phyloP scores from a whole-genome alignment of 2,888 invertebrate species.

The Ectobius pallidus region DNA sequence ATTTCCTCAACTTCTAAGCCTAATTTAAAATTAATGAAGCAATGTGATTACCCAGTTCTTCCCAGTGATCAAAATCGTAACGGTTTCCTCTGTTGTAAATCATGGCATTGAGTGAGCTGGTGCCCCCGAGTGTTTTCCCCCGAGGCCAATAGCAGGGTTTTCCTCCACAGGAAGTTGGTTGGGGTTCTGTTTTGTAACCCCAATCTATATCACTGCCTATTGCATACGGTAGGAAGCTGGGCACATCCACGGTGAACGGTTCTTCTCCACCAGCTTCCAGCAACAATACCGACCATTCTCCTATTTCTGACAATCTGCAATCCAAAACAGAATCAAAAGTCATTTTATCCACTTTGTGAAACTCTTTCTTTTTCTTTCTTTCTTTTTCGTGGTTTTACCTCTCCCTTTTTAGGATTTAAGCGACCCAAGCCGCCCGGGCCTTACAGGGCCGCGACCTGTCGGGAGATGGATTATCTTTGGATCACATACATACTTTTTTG shows the following conservation, averaged over 20 bases:
- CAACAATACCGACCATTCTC: not conserved
- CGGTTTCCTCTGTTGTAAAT: not conserved
- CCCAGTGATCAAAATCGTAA: conserved; percentile 1
- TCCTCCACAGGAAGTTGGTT: not conserved
- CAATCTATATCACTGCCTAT: not conserved
- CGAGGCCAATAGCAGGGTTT: not conserved
- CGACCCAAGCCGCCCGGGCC: too few species aligned
- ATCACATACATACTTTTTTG: too few species aligned
- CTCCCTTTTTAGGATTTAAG: too few species aligned
- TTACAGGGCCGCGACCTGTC: too few species aligned
- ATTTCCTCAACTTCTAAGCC: too few species aligned
- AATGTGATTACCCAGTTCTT: too few species aligned
- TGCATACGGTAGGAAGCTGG: not conserved
- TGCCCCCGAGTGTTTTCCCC: not conserved
- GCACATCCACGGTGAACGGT: not conserved
- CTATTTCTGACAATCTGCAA: not conserved
- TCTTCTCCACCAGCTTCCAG: not conserved
- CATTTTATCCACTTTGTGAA: too few species aligned
- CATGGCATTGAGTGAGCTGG: not conserved
- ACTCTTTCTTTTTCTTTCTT: too few species aligned
- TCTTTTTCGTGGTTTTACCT: too few species aligned
- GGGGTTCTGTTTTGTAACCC: not conserved
- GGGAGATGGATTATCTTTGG: too few species aligned
- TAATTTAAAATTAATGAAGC: too few species aligned
- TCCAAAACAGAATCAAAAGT: not conserved